A percentile compares a stretch with the other conserved stretches of the same genome.
These are phyloP conservation scores for Plagodis dolabraria DNA, from an alignment of 2,888 invertebrate genomes.

Conservation along the genomic window DNA sequence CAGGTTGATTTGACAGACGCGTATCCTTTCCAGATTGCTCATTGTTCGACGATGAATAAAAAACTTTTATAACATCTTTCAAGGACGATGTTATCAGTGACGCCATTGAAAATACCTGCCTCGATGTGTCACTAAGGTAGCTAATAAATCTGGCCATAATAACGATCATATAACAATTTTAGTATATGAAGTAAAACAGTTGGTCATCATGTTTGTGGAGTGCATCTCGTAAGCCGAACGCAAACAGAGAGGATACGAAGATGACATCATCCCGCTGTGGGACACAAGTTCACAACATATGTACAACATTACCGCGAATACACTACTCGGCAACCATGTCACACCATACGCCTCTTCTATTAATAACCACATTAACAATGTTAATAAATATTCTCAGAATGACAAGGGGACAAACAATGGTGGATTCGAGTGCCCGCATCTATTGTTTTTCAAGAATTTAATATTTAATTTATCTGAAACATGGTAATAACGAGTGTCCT, in stretches of 20 bases:
- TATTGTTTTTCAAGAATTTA: conserved; percentile 45
- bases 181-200: conserved; percentile 28
- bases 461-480: conserved; percentile 40
- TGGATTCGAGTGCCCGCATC: conserved; percentile 33
- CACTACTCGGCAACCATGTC: conserved; percentile 25
- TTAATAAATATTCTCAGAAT: conserved; percentile 20
- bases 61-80: neutral
- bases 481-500: conserved; percentile 40
- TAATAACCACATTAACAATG: conserved; percentile 29
- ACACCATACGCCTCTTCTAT: conserved; percentile 13
- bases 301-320: conserved; percentile 25
- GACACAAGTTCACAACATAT: conserved; percentile 22
- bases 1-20: conserved; percentile 21
- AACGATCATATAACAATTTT: conserved; percentile 23
- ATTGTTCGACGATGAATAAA: conserved; percentile 16
- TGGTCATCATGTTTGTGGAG: conserved; percentile 31
- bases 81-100: conserved; percentile 8
- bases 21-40: conserved; percentile 6
- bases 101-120: neutral
- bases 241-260: conserved; percentile 30
- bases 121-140: conserved; percentile 10
- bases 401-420: conserved; percentile 33
- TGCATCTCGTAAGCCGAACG: conserved; percentile 33
- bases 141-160: conserved; percentile 31
- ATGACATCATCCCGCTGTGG: conserved; percentile 52